These are phyloP conservation scores for Scaptomyza tumidula DNA, from an alignment of 2,888 invertebrate genomes.

Conservation along the genomic window DNA sequence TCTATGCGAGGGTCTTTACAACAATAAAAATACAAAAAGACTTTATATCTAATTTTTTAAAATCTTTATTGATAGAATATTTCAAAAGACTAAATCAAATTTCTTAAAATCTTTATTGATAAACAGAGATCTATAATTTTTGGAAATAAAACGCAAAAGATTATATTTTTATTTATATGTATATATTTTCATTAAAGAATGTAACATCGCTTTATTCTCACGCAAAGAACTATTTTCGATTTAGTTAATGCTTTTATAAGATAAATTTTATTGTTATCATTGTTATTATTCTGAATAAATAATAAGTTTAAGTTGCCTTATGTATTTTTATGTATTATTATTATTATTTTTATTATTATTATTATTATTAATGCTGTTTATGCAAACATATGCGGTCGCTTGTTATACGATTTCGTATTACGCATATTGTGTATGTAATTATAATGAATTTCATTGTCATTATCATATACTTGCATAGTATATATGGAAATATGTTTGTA, in stretches of 20 bases:
- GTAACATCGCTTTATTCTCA: constrained; percentile 85
- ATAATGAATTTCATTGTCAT: constrained; percentile 41
- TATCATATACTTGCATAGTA: constrained; percentile 53
- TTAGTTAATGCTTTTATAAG: constrained; percentile 71
- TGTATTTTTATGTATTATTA: constrained; percentile 59
- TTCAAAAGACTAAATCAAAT: too few species aligned
- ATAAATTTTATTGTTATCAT: constrained; percentile 73
- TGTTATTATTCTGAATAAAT: constrained; percentile 74
- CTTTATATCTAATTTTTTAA: too few species aligned
- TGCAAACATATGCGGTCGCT: constrained; percentile 55
- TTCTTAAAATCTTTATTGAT: too few species aligned
- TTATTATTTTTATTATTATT: constrained; percentile 41
- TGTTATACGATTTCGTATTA: constrained; percentile 30
- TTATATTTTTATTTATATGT: constrained; percentile 75
- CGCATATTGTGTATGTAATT: constrained; percentile 48
- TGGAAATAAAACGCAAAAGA: constrained; percentile 30
- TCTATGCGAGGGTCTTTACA: too few species aligned
- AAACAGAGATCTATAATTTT: not conserved
- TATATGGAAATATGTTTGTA: constrained; percentile 37
- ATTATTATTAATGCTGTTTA: constrained; percentile 45
- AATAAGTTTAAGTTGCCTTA: constrained; percentile 72
- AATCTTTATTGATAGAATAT: too few species aligned
- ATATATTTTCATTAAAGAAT: constrained; percentile 85
- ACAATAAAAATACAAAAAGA: too few species aligned
- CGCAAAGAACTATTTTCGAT: constrained; percentile 84